Conservation (phyloP, 53 echinoderm and acorn worm species). For the Patiria pectinifera region DNA sequence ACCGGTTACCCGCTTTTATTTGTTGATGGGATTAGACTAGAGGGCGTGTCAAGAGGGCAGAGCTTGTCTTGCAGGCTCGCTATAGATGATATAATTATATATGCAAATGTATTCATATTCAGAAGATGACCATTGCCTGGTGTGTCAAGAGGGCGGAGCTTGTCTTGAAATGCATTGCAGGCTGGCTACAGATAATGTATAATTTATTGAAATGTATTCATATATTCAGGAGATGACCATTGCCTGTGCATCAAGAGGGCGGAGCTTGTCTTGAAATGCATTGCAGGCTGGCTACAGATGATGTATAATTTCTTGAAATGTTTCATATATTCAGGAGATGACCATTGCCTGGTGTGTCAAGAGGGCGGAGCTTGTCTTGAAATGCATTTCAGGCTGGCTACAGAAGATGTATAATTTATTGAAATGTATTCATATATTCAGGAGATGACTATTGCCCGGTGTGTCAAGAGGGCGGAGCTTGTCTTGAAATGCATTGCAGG, state of each 20-base stretch:
- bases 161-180: conserved; percentile 83
- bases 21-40: too few species aligned
- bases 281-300: too few species aligned
- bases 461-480: too few species aligned
- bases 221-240: conserved; percentile 88
- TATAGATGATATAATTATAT: neutral
- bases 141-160: conserved; percentile 92
- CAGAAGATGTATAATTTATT: neutral
- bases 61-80: too few species aligned
- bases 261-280: too few species aligned
- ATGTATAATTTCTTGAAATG: neutral
- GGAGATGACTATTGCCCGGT: conserved; percentile 99
- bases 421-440: conserved; percentile 29
- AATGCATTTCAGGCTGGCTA: conserved; percentile 61
- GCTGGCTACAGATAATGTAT: too few species aligned
- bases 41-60: too few species aligned
- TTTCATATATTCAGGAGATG: conserved; percentile 77
- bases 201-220: neutral
- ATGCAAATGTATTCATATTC: neutral
- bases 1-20: too few species aligned
- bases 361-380: conserved; percentile 94
- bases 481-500: too few species aligned
- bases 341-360: conserved; percentile 89
- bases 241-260: neutral
- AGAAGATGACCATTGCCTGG: conserved; percentile 96